A percentile compares a stretch with the other conserved stretches of the same genome.
Evolutionary conservation across 2,113 vertebrate species (phyloP).

Genomic region (Paraplagusia blochii): DNA sequence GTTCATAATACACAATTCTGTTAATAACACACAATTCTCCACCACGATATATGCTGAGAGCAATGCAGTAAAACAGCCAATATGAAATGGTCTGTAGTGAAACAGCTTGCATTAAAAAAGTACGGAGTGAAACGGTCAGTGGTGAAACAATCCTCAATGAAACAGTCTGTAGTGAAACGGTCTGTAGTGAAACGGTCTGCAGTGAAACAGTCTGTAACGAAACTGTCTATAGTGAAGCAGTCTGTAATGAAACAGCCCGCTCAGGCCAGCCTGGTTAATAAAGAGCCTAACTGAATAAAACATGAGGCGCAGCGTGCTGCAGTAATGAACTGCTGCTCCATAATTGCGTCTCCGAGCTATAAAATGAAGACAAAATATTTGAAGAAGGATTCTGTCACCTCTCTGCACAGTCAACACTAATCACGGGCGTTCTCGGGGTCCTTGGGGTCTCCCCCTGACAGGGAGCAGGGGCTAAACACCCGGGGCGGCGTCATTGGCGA

Average conservation of each 20-base stretch:
- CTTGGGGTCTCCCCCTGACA: conserved; percentile 63
- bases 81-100: no score
- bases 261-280: conserved; percentile 72
- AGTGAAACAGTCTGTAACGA: conserved; percentile 42
- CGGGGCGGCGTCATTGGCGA: conserved; percentile 65
- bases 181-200: no score
- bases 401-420: conserved; percentile 78
- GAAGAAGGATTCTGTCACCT: conserved; percentile 83
- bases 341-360: conserved; percentile 78
- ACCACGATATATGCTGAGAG: no score
- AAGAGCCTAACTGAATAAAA: conserved; percentile 80
- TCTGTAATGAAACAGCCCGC: conserved; percentile 51
- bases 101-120: no score
- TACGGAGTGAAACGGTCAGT: no score
- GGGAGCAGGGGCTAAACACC: conserved; percentile 72
- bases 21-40: no score
- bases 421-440: conserved; percentile 66
- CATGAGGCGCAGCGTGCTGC: conserved; percentile 71
- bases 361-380: conserved; percentile 86
- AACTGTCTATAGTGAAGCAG: conserved; percentile 47
- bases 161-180: no score
- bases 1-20: no score
- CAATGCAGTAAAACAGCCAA: no score
- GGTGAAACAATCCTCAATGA: no score
- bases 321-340: conserved; percentile 80